Evolutionary conservation across 1,140 invertebrate genomes (phyloP).

Genomic region (Trypoxylus dichotomus): DNA sequence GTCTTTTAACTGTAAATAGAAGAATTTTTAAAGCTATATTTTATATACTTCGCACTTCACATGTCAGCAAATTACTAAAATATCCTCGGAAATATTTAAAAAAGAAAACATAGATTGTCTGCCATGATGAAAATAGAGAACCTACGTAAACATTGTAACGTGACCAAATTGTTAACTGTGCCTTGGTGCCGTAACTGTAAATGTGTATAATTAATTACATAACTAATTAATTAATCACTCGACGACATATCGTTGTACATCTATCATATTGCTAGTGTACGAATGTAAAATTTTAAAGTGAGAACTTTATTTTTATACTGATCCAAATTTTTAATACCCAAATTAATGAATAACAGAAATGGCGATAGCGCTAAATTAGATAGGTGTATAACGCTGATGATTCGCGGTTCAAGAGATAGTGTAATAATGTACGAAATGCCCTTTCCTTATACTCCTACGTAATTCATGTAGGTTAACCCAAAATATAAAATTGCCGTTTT

Average conservation of each 20-base stretch:
- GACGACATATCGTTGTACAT: slow-evolving; percentile 27
- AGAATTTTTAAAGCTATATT: too few relatives aligned
- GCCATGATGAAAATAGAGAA: not conserved
- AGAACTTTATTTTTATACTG: slow-evolving; percentile 19
- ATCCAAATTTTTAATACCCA: slow-evolving; percentile 7
- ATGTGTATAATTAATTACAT: not conserved
- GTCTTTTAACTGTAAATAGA: too few relatives aligned
- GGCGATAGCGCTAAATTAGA: not conserved
- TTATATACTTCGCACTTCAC: too few relatives aligned
- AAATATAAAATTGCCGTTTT: not conserved
- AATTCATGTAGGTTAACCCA: not conserved
- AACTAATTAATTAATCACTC: not conserved
- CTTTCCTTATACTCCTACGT: too few relatives aligned
- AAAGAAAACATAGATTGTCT: not conserved
- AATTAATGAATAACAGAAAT: not conserved
- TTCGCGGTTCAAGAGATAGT: not conserved
- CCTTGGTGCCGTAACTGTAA: not conserved
- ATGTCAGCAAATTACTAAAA: too few relatives aligned
- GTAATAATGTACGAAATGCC: not conserved
- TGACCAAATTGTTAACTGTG: slow-evolving; percentile 27
- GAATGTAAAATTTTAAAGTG: not conserved
- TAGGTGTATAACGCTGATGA: slow-evolving; percentile 21
- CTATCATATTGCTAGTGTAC: slow-evolving; percentile 11
- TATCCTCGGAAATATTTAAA: too few relatives aligned
- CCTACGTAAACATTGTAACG: not conserved